Percentiles rank a stretch among this genome's conserved stretches.
Evolutionary conservation across 2,888 invertebrate species (phyloP).

Genomic region (Nasonovia ribisnigri): DNA sequence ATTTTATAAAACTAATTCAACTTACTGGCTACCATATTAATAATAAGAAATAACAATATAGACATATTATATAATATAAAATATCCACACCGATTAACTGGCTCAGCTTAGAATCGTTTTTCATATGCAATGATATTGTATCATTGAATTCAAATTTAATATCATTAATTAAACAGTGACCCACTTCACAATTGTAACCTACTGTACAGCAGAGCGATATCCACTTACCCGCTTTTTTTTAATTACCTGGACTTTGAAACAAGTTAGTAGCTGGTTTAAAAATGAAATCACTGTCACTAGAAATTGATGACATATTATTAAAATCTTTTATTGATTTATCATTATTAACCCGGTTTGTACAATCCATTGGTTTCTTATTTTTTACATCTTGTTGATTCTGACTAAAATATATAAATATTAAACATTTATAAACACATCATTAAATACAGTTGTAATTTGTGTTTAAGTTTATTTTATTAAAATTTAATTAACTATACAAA

Average conservation of each 20-base stretch:
- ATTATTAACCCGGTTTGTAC: background rate
- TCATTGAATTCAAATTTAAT: no score
- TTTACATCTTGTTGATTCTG: background rate
- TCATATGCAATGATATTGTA: no score
- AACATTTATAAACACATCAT: background rate
- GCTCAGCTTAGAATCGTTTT: no score
- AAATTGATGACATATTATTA: background rate
- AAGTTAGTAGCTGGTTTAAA: conserved; percentile 6
- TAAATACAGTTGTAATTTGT: background rate
- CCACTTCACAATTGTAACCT: no score
- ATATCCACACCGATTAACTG: no score
- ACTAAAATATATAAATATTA: conserved; percentile 28
- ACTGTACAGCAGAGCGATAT: no score
- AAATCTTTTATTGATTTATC: background rate
- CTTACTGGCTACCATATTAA: no score
- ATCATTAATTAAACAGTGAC: no score
- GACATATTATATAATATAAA: no score
- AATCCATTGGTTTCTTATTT: background rate
- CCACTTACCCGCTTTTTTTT: no score
- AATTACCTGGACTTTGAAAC: conserved; percentile 22
- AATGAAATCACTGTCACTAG: conserved; percentile 21
- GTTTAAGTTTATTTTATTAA: background rate
- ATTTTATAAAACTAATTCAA: no score
- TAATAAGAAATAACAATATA: no score
- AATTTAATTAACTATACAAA: background rate